Percentiles rank a stretch among this genome's conserved stretches.
Evolutionary conservation across 2,888 invertebrate species (phyloP).

Genomic region (Prosapia bicincta): DNA sequence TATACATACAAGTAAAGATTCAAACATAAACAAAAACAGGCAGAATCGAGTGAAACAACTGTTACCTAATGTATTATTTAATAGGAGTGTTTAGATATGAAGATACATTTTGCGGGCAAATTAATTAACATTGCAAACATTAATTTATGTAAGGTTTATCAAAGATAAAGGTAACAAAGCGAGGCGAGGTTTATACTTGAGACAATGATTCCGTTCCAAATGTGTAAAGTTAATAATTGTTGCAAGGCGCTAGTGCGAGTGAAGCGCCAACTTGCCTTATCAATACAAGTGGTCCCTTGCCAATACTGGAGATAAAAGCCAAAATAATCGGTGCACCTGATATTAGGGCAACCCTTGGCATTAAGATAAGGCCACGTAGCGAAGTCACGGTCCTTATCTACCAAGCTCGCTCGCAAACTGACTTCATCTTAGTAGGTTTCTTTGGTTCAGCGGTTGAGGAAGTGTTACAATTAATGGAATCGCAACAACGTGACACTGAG

Average conservation of each 20-base stretch:
- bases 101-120: too few species aligned
- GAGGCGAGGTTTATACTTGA: too few species aligned
- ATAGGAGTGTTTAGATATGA: too few species aligned
- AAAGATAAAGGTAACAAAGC: too few species aligned
- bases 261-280: not conserved
- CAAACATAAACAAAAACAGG: too few species aligned
- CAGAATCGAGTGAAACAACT: too few species aligned
- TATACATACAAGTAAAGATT: too few species aligned
- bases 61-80: too few species aligned
- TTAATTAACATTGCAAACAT: too few species aligned
- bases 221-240: not conserved
- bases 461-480: too few species aligned
- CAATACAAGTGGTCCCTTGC: not conserved
- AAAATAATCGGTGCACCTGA: constrained; percentile 26
- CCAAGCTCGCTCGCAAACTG: not conserved
- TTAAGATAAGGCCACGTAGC: constrained; percentile 27
- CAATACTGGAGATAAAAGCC: constrained; percentile 13
- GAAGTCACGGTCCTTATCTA: constrained; percentile 14
- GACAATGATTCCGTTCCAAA: not conserved
- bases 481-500: too few species aligned
- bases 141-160: too few species aligned
- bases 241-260: not conserved
- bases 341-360: constrained; percentile 20
- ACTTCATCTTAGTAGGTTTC: not conserved
- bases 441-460: not conserved